Base-by-base conservation (phyloP, 2,113 vertebrate genomes). In the Urocolius indicus region DNA sequence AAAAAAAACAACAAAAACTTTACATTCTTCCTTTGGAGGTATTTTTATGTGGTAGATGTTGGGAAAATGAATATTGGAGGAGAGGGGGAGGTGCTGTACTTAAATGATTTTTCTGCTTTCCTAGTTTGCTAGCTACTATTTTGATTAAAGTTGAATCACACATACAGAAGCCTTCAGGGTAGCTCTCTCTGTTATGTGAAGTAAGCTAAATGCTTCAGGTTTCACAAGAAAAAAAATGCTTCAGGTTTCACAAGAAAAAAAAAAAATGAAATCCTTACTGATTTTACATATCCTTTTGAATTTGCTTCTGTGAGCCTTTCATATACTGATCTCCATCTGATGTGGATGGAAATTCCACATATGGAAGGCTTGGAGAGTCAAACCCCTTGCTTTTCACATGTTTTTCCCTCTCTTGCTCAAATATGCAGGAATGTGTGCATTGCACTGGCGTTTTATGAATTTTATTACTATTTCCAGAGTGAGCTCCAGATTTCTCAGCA, bases 81-180 rank as follows among this genome's bases (percentile, higher is more conserved):
- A n/a, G 63, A n/a, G 26, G 30, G 4, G 43, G 23, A 24, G 4
- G 8, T 57, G 46, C 11, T 34, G 2, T 78, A 61, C 84, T 83
- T 90, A 91, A 95, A 72, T 24, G 0, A 72, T 45, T 78, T 72
- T 87, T 96, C 82, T 66, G 69, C 34, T 96, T 58, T 94, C 8
- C 49, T 96, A 75, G 23, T 93, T 94, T 80, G 95, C 57, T 52
- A 80, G 51, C 69, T 58, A 78, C 55, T 95, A 67, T 95, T 96
- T 93, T 94, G 94, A 96, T 96, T 95, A 94, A 96, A 92, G 52
- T 92, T 66, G 46, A 97, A 88, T 97, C 68, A 96, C 72, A 59
- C 82, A 95, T 89, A 92, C 54, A 91, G 91, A 86, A 96, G 61
- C 59, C 83, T 96, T 94, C 73, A 90, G 80, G 29, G n/a, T 73